Evolutionary conservation across 2,888 invertebrate species (phyloP).

Genomic region (Seira musarum): DNA sequence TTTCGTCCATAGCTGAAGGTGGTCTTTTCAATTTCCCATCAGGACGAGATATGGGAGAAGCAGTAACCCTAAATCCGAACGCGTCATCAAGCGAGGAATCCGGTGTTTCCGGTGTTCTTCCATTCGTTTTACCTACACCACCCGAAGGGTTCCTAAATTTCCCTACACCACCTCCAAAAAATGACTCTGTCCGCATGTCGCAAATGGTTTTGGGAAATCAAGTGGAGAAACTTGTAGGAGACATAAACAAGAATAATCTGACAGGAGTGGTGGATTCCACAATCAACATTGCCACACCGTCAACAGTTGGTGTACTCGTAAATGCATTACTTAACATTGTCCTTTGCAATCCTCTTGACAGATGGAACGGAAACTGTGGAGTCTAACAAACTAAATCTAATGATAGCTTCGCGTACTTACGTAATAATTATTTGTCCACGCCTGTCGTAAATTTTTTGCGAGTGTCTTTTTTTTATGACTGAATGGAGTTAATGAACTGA

Average conservation of each 20-base stretch:
- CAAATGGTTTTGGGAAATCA: constrained; percentile 41
- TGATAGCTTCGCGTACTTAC: background rate
- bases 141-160: constrained; percentile 31
- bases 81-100: background rate
- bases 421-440: background rate
- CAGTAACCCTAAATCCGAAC: background rate
- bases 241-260: constrained; percentile 48
- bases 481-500: constrained; percentile 31
- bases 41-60: background rate
- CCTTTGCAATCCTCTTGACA: constrained; percentile 57
- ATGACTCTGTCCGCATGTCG: constrained; percentile 43
- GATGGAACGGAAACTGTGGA: constrained; percentile 49
- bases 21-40: background rate
- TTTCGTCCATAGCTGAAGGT: background rate
- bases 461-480: constrained; percentile 26
- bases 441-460: constrained; percentile 16
- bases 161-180: constrained; percentile 23
- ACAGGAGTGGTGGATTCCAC: constrained; percentile 54
- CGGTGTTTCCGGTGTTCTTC: background rate
- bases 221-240: constrained; percentile 41
- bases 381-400: constrained; percentile 10
- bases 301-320: constrained; percentile 51
- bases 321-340: constrained; percentile 55
- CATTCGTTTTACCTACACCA: constrained; percentile 6
- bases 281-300: constrained; percentile 50